Evolutionary conservation across 1,140 invertebrate genomes (phyloP).

Genomic region (Heliothis virescens): DNA sequence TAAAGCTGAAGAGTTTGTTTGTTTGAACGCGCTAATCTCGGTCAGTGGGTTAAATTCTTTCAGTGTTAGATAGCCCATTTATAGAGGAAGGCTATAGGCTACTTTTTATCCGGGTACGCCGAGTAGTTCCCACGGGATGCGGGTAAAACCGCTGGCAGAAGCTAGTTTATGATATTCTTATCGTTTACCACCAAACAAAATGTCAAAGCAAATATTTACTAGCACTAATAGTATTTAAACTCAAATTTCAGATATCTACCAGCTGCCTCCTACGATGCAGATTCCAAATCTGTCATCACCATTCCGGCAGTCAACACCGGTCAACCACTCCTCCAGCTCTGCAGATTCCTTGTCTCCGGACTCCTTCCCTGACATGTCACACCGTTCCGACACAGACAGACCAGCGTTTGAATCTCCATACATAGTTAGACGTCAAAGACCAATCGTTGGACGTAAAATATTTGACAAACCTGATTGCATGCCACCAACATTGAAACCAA

Average conservation of each 20-base stretch:
- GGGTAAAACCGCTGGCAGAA: no score
- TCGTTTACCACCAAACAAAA: no score
- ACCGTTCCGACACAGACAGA: slow-evolving; percentile 15
- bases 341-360: slow-evolving; percentile 75
- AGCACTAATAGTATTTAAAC: background rate
- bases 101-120: no score
- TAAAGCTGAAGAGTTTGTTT: no score
- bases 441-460: slow-evolving; percentile 73
- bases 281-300: slow-evolving; percentile 50
- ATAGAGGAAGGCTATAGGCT: no score
- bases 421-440: slow-evolving; percentile 55
- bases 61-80: no score
- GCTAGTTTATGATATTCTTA: no score
- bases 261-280: slow-evolving; percentile 5
- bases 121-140: no score
- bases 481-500: slow-evolving; percentile 50
- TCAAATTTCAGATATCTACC: slow-evolving; percentile 58
- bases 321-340: slow-evolving; percentile 72
- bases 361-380: slow-evolving; percentile 62
- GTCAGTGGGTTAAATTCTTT: no score
- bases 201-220: no score
- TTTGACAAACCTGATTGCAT: slow-evolving; percentile 6
- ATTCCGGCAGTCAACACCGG: slow-evolving; percentile 55
- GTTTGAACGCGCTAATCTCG: no score
- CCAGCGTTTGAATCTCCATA: slow-evolving; percentile 54